These are phyloP conservation scores for Pristionchus maxplancki DNA, from an alignment of 2,888 invertebrate genomes.

Conservation along the genomic window DNA sequence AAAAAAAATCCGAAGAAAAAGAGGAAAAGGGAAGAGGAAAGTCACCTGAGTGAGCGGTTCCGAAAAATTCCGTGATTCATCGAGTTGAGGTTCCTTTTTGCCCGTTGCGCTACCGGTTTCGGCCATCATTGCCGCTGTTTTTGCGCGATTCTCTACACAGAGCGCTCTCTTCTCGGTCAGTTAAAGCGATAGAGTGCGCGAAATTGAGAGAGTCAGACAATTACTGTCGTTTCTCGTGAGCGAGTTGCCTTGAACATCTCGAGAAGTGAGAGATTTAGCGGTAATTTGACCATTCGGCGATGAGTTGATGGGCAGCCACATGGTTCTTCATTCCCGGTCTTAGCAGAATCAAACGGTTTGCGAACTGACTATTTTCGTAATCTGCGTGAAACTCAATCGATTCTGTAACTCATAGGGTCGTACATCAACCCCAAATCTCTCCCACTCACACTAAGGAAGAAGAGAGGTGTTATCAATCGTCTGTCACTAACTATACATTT, in stretches of 20 bases:
- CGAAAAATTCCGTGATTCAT: too few relatives aligned
- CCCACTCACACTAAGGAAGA: neutral
- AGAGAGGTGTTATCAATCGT: neutral
- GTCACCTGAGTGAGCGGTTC: too few relatives aligned
- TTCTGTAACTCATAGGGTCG: neutral
- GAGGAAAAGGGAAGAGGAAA: too few relatives aligned
- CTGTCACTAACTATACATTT: slow-evolving; percentile 31
- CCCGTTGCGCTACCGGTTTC: neutral
- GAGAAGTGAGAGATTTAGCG: neutral
- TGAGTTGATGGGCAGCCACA: neutral
- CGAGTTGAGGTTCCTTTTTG: neutral
- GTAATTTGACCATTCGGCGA: neutral
- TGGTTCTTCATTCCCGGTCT: neutral
- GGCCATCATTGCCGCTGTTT: neutral
- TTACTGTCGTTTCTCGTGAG: neutral
- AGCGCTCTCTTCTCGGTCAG: too few relatives aligned
- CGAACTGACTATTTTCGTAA: neutral
- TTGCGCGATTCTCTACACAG: too few relatives aligned
- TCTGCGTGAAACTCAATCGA: neutral
- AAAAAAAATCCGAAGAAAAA: too few relatives aligned
- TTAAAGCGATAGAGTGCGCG: too few relatives aligned
- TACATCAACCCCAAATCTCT: neutral
- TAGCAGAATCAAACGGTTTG: neutral
- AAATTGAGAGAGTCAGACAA: too few relatives aligned
- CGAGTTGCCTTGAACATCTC: neutral